Percentiles rank a stretch among this genome's conserved stretches.
Conservation (phyloP, 2,113 vertebrate species). For the Protobothrops flavoviridis region DNA sequence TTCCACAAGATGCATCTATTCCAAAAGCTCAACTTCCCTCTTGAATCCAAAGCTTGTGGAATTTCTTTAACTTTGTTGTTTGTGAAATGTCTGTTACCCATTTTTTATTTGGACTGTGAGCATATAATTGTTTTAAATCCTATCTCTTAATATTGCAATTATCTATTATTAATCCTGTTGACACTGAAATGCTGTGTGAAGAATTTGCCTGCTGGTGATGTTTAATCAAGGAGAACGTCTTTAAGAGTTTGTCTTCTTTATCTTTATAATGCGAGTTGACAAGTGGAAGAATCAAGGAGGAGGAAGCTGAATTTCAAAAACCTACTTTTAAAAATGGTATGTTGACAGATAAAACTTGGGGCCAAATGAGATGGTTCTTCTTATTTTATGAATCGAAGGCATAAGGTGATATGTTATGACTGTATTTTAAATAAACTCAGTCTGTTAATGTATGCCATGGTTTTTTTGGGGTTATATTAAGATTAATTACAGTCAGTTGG, state of each 20-base stretch:
- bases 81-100: not conserved
- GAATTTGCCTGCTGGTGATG: constrained; percentile 43
- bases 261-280: constrained; percentile 59
- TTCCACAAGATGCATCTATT: not conserved
- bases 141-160: constrained; percentile 43
- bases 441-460: not conserved
- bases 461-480: not conserved
- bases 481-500: not conserved
- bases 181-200: constrained; percentile 36
- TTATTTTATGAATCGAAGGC: constrained; percentile 31
- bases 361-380: constrained; percentile 44
- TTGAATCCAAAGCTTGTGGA: not conserved
- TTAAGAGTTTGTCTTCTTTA: constrained; percentile 52
- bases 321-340: constrained; percentile 19
- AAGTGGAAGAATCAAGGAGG: constrained; percentile 54
- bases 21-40: not conserved
- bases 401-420: constrained; percentile 37
- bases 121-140: constrained; percentile 32
- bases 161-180: constrained; percentile 45
- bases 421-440: constrained; percentile 11
- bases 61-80: not conserved
- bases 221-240: constrained; percentile 50
- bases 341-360: constrained; percentile 46
- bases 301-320: constrained; percentile 40
- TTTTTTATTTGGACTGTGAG: not conserved